These are phyloP conservation scores for Valencia hispanica DNA, from an alignment of 2,797 vertebrate genomes.

Conservation along the genomic window DNA sequence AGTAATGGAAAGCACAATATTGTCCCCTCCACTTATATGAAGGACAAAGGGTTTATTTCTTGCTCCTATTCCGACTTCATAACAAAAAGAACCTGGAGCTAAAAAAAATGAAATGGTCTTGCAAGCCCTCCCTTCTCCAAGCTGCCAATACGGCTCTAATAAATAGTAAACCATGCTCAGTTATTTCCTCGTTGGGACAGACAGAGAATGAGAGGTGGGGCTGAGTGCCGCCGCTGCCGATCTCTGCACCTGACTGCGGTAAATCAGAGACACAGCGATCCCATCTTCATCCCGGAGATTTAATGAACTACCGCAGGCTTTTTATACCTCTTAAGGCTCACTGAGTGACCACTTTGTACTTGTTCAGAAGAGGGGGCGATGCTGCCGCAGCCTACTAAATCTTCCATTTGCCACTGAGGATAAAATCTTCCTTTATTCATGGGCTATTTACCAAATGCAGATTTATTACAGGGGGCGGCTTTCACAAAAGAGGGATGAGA, in stretches of 20 bases:
- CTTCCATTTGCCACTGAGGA: constrained; percentile 78
- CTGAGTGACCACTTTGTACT: constrained; percentile 83
- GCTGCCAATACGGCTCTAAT: constrained; percentile 33
- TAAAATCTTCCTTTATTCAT: constrained; percentile 85
- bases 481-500: constrained; percentile 76
- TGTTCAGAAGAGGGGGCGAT: constrained; percentile 78
- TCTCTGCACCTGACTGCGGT: constrained; percentile 78
- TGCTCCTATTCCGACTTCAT: constrained; percentile 10
- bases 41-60: constrained; percentile 28
- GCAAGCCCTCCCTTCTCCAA: constrained; percentile 6
- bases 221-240: constrained; percentile 57
- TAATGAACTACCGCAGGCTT: constrained; percentile 84
- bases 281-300: constrained; percentile 80
- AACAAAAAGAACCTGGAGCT: constrained; percentile 26
- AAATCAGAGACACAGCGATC: constrained; percentile 76
- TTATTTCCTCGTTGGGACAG: constrained; percentile 72
- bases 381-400: constrained; percentile 79
- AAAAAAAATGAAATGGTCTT: constrained; percentile 18
- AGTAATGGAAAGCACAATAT: background rate
- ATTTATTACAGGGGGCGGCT: constrained; percentile 78
- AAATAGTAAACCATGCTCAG: constrained; percentile 66
- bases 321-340: constrained; percentile 80
- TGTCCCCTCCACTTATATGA: constrained; percentile 13
- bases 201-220: constrained; percentile 75
- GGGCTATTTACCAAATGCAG: constrained; percentile 83